Evolutionary conservation across 2,113 vertebrate genomes (phyloP).

Genomic region (Machaerirhynchus nigripectus): DNA sequence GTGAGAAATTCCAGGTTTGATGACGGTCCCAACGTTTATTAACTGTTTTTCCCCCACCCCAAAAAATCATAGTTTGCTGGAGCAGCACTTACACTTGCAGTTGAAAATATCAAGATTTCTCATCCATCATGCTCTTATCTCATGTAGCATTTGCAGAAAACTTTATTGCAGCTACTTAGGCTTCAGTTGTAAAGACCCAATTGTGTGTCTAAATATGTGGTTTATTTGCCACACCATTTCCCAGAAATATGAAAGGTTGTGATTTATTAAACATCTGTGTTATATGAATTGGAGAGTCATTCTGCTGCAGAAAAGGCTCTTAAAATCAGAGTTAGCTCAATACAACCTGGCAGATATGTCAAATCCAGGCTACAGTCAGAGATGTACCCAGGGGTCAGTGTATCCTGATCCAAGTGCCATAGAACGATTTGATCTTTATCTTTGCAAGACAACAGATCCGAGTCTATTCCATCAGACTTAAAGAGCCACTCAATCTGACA

Average conservation of each 20-base stretch:
- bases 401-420: background rate
- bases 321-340: background rate
- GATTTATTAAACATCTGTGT: background rate
- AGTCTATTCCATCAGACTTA: background rate
- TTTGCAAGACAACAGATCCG: background rate
- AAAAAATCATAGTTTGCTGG: background rate
- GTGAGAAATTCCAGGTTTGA: background rate
- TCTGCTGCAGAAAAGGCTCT: background rate
- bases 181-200: background rate
- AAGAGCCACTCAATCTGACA: background rate
- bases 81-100: background rate
- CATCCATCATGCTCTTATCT: background rate
- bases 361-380: background rate
- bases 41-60: accelerated
- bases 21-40: background rate
- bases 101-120: background rate
- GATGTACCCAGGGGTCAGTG: background rate
- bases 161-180: background rate
- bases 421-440: background rate
- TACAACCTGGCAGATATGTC: background rate
- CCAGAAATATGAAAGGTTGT: background rate
- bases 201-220: background rate
- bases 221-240: background rate
- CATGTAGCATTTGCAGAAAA: background rate
- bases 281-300: background rate